Evolutionary conservation across 2,797 vertebrate species (phyloP), one percentile per base, ranked within the genome.

Genomic region (Sarcoramphus papa): DNA sequence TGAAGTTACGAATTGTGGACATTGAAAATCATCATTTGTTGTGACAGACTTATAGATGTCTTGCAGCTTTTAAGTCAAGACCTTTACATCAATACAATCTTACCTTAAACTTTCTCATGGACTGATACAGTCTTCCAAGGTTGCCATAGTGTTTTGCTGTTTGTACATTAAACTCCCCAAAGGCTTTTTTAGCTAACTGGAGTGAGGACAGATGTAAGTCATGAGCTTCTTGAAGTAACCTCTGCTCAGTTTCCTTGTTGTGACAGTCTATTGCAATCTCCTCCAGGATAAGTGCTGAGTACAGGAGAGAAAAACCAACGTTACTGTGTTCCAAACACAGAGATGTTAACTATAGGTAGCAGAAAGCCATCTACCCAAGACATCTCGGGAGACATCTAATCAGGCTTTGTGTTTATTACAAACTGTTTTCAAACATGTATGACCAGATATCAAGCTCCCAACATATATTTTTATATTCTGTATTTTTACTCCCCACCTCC

Each of bases 31-130:
- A 4, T 16, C 16, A 0, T 33, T 30, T 53, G 16, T 1, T 31
- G 37, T 5, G 24, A 54, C 51, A 87, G 47, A 48, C 31, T 20
- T 12, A 35, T 1, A 64, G 27, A 27, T 3, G 7, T 1, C 23
- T 3, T 4, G 6, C 19, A 81, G n/a, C 21, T 45, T 53, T 41
- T 3, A 43, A 47, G 33, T 51, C 16, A 37, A 27, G 53, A 76
- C 14, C 17, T 74, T 37, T 7, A 28, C 9, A 10, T 13, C n/a
- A 18, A 6, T 4, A 8, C 31, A 35, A 33, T 4, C 83, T 84
- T 83, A 99, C 99, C 99, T 99, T 99, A 96, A 99, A 99, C 98
- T 99, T 99, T 97, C 99, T 99, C 99, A 99, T 99, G 74, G 99
- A 99, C 97, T 99, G 99, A 97, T 99, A 99, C 90, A 99, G 99